phyloP scores from a whole-genome alignment of 2,113 vertebrate species.

The Phaethornis superciliosus region DNA sequence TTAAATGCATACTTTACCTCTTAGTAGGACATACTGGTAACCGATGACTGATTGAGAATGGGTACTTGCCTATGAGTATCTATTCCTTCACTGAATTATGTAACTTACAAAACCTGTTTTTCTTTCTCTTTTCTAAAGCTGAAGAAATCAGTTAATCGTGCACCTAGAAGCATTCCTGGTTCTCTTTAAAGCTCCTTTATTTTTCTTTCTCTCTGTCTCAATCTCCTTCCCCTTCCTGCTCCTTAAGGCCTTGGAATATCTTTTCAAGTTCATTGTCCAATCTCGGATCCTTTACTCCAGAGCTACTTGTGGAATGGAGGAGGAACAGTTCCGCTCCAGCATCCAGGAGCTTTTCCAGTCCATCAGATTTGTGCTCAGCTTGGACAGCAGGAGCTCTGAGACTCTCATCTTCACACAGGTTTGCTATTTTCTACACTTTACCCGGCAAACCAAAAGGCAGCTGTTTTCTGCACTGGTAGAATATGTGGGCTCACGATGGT shows the following conservation, averaged over 20 bases:
- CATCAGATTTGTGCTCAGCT: conserved; percentile 94
- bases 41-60: not conserved
- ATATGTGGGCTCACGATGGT: not conserved
- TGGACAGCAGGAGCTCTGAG: conserved; percentile 96
- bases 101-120: conserved; percentile 7
- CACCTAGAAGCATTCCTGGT: not conserved
- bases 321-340: conserved; percentile 92
- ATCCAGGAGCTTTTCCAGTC: conserved; percentile 98
- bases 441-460: not conserved
- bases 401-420: conserved; percentile 98
- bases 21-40: not conserved
- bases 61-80: not conserved
- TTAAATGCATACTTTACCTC: not conserved
- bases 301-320: conserved; percentile 96
- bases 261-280: conserved; percentile 98
- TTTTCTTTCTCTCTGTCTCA: conserved; percentile 50
- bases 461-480: not conserved
- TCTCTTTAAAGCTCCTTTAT: conserved; percentile 58
- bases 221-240: conserved; percentile 35
- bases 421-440: conserved; percentile 32
- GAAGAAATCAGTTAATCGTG: conserved; percentile 1
- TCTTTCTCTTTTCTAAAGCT: conserved; percentile 22
- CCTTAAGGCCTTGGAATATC: conserved; percentile 93
- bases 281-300: conserved; percentile 95
- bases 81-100: not conserved